These are phyloP conservation scores for Melanostigma gelatinosum DNA, from an alignment of 2,113 vertebrate genomes.

Conservation along the genomic window DNA sequence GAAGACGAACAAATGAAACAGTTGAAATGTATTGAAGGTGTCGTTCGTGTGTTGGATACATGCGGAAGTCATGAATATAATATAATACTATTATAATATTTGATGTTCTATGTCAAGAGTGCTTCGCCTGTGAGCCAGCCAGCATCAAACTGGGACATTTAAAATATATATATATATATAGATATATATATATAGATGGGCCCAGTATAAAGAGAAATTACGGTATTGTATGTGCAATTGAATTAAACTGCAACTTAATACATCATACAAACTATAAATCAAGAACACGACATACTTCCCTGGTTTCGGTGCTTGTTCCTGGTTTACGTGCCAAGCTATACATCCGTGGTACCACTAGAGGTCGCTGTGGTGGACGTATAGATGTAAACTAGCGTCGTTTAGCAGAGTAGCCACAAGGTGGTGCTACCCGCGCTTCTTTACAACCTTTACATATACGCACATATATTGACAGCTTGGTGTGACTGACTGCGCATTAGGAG, in stretches of 20 bases:
- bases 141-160: not conserved
- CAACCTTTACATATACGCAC: not conserved
- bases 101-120: too few species aligned
- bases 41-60: too few species aligned
- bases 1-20: not conserved
- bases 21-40: not conserved
- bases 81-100: too few species aligned
- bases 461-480: not conserved
- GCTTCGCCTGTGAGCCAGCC: too few species aligned
- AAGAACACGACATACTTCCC: not conserved
- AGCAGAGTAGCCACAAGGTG: slow-evolving; percentile 30
- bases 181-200: too few species aligned
- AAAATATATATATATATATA: too few species aligned
- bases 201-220: not conserved
- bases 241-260: not conserved
- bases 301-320: not conserved
- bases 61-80: not conserved
- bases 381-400: not conserved
- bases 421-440: not conserved
- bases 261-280: not conserved
- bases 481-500: not conserved
- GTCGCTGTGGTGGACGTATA: not conserved
- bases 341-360: not conserved
- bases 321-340: not conserved
- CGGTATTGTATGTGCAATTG: not conserved